Evolutionary conservation across 1,140 invertebrate genomes (phyloP).

Genomic region (Mamestra configurata): DNA sequence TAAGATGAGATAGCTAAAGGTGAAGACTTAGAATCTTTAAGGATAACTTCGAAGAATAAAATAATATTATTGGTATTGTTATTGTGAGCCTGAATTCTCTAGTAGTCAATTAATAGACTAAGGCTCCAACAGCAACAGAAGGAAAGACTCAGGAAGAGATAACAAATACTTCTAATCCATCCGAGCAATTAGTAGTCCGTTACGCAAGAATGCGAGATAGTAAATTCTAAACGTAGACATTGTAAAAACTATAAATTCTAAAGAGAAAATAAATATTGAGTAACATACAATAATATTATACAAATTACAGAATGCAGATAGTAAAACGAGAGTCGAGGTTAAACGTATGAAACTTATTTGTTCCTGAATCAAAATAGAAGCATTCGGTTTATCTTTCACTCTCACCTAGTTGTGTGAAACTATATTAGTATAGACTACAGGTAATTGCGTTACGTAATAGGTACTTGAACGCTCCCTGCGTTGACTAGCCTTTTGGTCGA

Average conservation of each 20-base stretch:
- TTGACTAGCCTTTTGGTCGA: too few species aligned
- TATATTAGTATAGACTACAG: slow-evolving; percentile 9
- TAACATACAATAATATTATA: not conserved
- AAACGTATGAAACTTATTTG: not conserved
- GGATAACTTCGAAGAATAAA: too few species aligned
- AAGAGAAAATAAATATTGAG: slow-evolving; percentile 12
- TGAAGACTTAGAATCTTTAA: too few species aligned
- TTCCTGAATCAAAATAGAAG: slow-evolving; percentile 14
- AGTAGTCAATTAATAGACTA: too few species aligned
- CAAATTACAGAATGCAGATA: not conserved
- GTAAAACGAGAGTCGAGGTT: slow-evolving; percentile 28
- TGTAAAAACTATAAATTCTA: not conserved
- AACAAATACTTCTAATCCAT: too few species aligned
- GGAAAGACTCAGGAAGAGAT: too few species aligned
- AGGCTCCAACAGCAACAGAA: too few species aligned
- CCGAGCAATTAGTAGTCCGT: not conserved
- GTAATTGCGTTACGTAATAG: too few species aligned
- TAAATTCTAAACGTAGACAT: not conserved
- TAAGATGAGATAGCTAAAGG: too few species aligned
- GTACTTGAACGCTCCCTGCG: too few species aligned
- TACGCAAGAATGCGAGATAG: not conserved
- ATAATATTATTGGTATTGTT: too few species aligned
- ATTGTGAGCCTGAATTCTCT: too few species aligned
- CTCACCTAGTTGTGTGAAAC: not conserved
- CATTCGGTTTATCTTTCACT: slow-evolving; percentile 8